Conservation (phyloP, 1,140 invertebrate genomes). For the Frieseomelitta varia region DNA sequence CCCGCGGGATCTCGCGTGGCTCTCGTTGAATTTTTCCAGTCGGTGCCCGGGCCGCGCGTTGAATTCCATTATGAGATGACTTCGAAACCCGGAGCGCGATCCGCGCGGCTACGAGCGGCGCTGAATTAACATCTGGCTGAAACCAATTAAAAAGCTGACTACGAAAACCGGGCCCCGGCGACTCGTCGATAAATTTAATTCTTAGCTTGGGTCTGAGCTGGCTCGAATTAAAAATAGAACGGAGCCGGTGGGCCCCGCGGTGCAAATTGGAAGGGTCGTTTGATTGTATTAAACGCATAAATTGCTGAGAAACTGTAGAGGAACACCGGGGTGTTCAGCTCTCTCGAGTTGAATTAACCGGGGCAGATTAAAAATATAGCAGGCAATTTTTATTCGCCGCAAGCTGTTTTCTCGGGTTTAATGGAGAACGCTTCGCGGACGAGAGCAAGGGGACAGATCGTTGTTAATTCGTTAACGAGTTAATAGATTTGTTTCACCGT, state of each 20-base stretch:
- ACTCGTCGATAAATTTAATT: not conserved
- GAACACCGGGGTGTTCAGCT: no score
- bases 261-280: not conserved
- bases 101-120: no score
- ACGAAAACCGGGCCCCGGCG: no score
- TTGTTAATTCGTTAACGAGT: not conserved
- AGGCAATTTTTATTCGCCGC: not conserved
- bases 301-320: not conserved
- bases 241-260: no score
- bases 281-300: not conserved
- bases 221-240: not conserved
- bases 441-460: not conserved
- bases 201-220: not conserved
- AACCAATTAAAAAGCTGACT: no score
- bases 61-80: conserved; percentile 60
- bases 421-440: not conserved
- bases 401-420: not conserved
- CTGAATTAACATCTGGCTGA: no score
- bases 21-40: conserved; percentile 48
- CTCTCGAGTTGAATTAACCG: not conserved
- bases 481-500: not conserved
- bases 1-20: conserved; percentile 53
- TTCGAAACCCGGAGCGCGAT: not conserved
- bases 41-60: conserved; percentile 17
- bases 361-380: not conserved